A percentile compares a stretch with the other conserved stretches of the same genome.
Conservation (phyloP, 2,113 vertebrate genomes). For the Panthera tigris region DNA sequence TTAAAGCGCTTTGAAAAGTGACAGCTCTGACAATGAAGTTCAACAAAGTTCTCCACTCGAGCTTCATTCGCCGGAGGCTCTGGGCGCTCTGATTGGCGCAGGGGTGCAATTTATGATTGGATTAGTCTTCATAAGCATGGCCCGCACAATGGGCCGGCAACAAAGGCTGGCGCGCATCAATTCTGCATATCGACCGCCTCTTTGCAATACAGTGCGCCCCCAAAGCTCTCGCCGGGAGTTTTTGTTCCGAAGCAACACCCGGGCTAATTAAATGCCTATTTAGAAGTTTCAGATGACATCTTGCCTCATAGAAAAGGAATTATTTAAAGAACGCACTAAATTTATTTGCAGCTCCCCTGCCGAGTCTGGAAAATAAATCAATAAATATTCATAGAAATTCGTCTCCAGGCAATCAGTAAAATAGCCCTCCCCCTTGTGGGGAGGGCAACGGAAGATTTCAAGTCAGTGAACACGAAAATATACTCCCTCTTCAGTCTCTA, state of each 20-base stretch:
- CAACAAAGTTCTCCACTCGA: conserved; percentile 96
- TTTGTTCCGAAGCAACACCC: conserved; percentile 87
- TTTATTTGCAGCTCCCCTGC: conserved; percentile 87
- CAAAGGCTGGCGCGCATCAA: conserved; percentile 93
- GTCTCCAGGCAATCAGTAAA: conserved; percentile 74
- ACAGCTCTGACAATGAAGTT: conserved; percentile 95
- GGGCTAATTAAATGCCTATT: conserved; percentile 95
- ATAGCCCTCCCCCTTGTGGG: background rate
- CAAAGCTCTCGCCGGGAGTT: conserved; percentile 84
- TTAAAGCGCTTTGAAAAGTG: conserved; percentile 89
- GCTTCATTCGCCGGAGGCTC: conserved; percentile 90
- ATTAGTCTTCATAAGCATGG: conserved; percentile 98
- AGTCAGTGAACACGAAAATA: conserved; percentile 56
- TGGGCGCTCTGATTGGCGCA: conserved; percentile 89
- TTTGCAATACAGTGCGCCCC: conserved; percentile 83
- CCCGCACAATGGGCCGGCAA: conserved; percentile 89
- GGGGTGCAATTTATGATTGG: conserved; percentile 96
- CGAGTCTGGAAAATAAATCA: conserved; percentile 87
- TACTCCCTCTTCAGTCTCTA: background rate
- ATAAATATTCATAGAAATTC: conserved; percentile 90
- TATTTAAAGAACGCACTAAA: conserved; percentile 89
- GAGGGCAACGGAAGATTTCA: conserved; percentile 59
- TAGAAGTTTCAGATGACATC: conserved; percentile 91
- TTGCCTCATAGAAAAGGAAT: conserved; percentile 88
- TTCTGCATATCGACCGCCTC: conserved; percentile 94